Evolutionary conservation across 2,888 invertebrate species (phyloP), one percentile per base, ranked within the genome.

Genomic region (Julus scanicus): DNA sequence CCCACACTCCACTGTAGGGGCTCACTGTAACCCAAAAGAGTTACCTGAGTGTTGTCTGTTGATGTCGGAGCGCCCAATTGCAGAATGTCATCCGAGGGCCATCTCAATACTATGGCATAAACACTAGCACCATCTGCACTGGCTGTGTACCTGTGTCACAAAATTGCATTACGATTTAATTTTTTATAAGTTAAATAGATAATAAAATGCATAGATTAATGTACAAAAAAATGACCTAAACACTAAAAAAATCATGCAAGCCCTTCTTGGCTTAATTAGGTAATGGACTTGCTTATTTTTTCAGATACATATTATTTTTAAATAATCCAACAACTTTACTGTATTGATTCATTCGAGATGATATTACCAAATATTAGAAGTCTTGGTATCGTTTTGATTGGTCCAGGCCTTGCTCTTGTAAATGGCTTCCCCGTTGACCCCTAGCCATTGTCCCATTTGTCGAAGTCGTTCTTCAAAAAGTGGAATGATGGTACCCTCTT

Each of bases 371-470:
- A 96, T 95, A 88, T 94, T 92, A 0, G 94, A 91, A 0, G 94
- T 94, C n/a, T 94, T 86, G 0, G 96, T 95, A 91, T 97, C 98
- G 91, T 97, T 97, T 92, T 98, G 98, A 89, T 93, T 93, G 0
- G 91, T 92, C 97, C 97, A 98, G 0, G 98, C 97, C 6, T 93
- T 94, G 0, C 95, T 94, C 5, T 92, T 93, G 91, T 97, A 98
- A 90, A 98, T 96, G 0, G 97, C 97, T 91, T 97, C 96, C 0
- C 97, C 98, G 91, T 98, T 98, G n/a, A 94, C 92, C 2, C 92
- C 91, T 17, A 98, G 92, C 98, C 98, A 98, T 17, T 91, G 88
- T 2, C 98, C 98, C 90, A 98, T 94, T 90, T 95, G 94, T 15
- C 94, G 92, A 0, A 98, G 93, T 84, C 98, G 94, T 91, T 98